Base-by-base conservation (phyloP, 2,797 vertebrate genomes). In the Siniperca scherzeri region DNA sequence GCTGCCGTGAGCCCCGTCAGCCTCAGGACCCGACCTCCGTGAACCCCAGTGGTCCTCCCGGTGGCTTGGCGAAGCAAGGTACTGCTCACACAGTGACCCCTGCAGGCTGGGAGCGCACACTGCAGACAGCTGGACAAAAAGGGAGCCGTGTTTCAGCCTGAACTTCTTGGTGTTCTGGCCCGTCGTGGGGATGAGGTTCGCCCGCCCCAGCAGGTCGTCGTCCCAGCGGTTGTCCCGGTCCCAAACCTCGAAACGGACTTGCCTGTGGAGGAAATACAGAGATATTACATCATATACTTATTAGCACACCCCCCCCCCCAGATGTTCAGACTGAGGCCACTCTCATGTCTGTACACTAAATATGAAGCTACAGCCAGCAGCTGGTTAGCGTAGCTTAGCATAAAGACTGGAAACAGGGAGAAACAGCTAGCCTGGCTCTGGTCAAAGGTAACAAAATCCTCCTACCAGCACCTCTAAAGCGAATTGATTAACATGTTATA, bases 151-250 rank as follows among this genome's bases (percentile, higher is more conserved):
- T 0, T 91, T 93, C 38, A 91, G 33, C 0, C 0, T 0, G 16
- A 86, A 86, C 1, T 0, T 36, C n/a, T 38, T 50, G 6, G 36
- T 22, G 40, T 42, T 14, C 4, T 0, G 1, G 3, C 56, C 4
- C 70, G 16, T 57, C 3, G 4, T 73, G 0, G 89, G 89, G 3
- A 74, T 0, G 0, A 5, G 0, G 1, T 59, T 13, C 9, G 69
- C 93, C 0, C 7, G 53, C 0, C 96, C 96, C 1, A 96, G 88
- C 2, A 89, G 91, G 65, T 96, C 88, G 6, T 96, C 95, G 0
- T 95, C 46, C 68, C 91, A 93, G 42, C 44, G n/a, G 5, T 19
- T 6, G 80, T 96, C 95, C 10, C 87, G 74, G 14, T 79, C 82
- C 82, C 76, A 84, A 1, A 87, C 85, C 68, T 84, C 91, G 0